phyloP scores from a whole-genome alignment of 2,797 vertebrate species.

The Oceanodroma leucorhoa region DNA sequence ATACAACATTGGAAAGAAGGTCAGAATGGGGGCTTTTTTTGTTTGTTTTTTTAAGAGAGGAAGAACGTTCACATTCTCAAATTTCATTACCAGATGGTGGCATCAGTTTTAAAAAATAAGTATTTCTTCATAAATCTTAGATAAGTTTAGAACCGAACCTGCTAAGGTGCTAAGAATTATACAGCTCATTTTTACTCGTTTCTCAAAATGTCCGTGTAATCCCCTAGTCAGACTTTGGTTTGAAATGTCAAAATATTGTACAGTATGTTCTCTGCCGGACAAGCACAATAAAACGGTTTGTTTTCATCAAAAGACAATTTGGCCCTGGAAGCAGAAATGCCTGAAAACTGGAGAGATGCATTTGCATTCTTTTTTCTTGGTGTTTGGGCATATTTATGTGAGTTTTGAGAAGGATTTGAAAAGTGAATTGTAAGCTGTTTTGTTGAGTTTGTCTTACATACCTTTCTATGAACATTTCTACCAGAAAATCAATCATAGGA shows the following conservation, averaged over 20 bases:
- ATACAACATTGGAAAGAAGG: background rate
- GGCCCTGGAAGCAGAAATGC: background rate
- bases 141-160: background rate
- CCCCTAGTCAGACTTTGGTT: background rate
- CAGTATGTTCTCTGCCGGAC: background rate
- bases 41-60: background rate
- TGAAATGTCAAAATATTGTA: background rate
- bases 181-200: background rate
- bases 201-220: background rate
- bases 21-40: background rate
- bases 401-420: background rate
- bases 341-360: background rate
- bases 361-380: constrained; percentile 15
- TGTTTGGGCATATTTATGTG: background rate
- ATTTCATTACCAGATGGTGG: background rate
- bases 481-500: background rate
- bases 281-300: background rate
- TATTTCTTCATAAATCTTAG: background rate
- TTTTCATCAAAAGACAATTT: background rate
- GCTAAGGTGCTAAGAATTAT: background rate
- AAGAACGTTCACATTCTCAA: background rate
- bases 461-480: background rate
- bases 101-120: background rate
- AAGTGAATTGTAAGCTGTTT: background rate
- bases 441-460: background rate